A percentile compares a stretch with the other conserved stretches of the same genome.
phyloP scores from a whole-genome alignment of 2,797 vertebrate species.

The Hydrophis major region DNA sequence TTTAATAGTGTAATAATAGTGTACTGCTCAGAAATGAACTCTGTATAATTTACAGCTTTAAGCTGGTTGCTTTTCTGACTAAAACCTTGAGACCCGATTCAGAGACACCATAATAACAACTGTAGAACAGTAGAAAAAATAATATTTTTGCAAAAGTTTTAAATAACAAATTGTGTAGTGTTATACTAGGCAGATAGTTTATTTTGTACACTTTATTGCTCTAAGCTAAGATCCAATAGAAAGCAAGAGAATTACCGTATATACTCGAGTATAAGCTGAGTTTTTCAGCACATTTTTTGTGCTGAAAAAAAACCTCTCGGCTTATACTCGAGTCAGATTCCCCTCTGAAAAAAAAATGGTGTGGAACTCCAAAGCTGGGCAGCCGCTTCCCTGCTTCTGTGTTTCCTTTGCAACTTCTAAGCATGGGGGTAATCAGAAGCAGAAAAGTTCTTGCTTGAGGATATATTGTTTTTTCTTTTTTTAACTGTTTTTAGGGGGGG shows the following conservation, averaged over 20 bases:
- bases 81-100: neutral
- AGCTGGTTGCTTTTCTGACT: neutral
- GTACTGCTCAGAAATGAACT: neutral
- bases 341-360: too few species aligned
- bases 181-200: conserved; percentile 2
- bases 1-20: neutral
- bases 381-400: too few species aligned
- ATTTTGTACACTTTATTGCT: neutral
- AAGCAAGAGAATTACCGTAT: conserved; percentile 42
- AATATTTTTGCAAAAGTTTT: conserved; percentile 3
- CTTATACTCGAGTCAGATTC: too few species aligned
- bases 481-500: too few species aligned
- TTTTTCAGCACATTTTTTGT: too few species aligned
- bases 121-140: neutral
- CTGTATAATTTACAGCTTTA: neutral
- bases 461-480: too few species aligned
- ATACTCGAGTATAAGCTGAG: too few species aligned
- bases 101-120: conserved; percentile 1
- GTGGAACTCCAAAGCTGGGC: too few species aligned
- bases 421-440: too few species aligned
- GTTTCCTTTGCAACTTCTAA: too few species aligned
- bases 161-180: neutral
- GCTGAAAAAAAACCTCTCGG: too few species aligned
- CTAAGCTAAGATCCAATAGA: conserved; percentile 28
- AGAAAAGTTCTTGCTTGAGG: too few species aligned